Base-by-base conservation (phyloP, 2,113 vertebrate species). In the Porphyrio hochstetteri region DNA sequence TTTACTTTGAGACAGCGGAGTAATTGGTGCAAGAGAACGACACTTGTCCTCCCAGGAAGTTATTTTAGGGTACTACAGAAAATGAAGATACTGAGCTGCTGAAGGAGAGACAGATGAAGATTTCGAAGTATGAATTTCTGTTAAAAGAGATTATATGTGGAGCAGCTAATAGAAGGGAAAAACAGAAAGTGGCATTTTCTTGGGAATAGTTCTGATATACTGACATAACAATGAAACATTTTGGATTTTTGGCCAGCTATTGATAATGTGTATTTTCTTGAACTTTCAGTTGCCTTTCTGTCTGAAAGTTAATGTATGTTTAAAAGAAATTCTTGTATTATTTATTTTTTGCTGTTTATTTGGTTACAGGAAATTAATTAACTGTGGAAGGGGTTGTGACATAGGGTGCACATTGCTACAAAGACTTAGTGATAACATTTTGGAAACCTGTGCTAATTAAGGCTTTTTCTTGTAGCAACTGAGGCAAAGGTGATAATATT, bases 131-230 rank as follows among this genome's bases (percentile, higher is more conserved):
- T 14, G 5, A 78, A 9, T 67, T 15, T 77, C 28, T 76, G 14
- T 27, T 46, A 46, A 33, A 79, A 59, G 53, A 69, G 53, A 13
- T 63, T 48, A 9, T 50, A 11, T 53, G 52, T 31, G 21, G 60
- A 80, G 13, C 60, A 78, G 7, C 14, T 69, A 25, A 44, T 11
- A 17, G 24, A 46, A 19, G 38, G 23, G 16, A 3, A 5, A 24
- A 91, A 50, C 0, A 0, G 40, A 38, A 79, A 52, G 8, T 10
- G n/a, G 3, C 8, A 0, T 6, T 48, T 56, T 92, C 28, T 48
- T 24, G 1, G 2, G 33, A 75, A 33, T 35, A 65, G 16, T 86
- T 69, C 29, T 64, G 53, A 28, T 52, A 48, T 50, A 44, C 12
- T 44, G 64, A 12, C 16, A 60, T 55, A 15, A 14, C 55, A 16